phyloP scores from a whole-genome alignment of 2,113 vertebrate species.

The Paratilapia polleni region DNA sequence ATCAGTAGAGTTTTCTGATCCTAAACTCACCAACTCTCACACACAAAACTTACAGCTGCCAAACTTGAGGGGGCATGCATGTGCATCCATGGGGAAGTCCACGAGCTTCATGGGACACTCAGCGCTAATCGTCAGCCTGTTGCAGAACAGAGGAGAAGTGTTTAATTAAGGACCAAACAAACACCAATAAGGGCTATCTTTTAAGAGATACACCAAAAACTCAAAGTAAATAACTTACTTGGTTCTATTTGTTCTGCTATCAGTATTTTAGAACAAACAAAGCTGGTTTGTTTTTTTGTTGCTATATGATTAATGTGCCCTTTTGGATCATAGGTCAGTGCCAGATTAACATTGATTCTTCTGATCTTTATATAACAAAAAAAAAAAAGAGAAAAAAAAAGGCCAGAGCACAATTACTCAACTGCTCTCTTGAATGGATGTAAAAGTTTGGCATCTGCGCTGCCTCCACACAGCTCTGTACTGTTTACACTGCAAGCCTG shows the following conservation, averaged over 20 bases:
- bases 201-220: neutral
- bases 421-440: neutral
- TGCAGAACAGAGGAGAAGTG: slow-evolving; percentile 42
- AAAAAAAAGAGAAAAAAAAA: neutral
- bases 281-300: neutral
- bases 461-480: slow-evolving; percentile 15
- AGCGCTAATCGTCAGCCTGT: slow-evolving; percentile 95
- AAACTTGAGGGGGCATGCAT: slow-evolving; percentile 98
- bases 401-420: neutral
- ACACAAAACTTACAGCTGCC: slow-evolving; percentile 92
- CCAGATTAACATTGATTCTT: neutral
- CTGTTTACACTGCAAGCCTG: slow-evolving; percentile 32
- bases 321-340: no score
- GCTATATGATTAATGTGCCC: neutral
- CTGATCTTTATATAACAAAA: neutral
- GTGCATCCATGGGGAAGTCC: slow-evolving; percentile 99
- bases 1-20: neutral
- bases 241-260: neutral
- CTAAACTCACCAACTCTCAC: neutral
- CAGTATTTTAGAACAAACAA: neutral
- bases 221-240: neutral
- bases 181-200: neutral
- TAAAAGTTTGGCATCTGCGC: slow-evolving; percentile 11
- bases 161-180: neutral
- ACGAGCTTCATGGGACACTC: slow-evolving; percentile 98